Evolutionary conservation across 2,888 invertebrate genomes (phyloP).

Genomic region (Pelosia muscerda): DNA sequence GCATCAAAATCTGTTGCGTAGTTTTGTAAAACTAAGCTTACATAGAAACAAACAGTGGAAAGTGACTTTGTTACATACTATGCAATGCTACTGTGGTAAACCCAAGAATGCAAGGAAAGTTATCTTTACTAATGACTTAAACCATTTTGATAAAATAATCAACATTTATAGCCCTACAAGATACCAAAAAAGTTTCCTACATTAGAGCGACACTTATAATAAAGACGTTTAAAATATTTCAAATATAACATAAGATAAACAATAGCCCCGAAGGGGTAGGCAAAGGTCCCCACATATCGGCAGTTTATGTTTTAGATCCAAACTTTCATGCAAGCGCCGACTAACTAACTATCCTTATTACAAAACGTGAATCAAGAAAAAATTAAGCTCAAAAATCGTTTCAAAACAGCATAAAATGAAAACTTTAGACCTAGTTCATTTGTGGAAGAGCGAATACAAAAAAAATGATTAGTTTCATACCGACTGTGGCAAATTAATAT

Average conservation of each 20-base stretch:
- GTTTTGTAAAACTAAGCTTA: too few species aligned
- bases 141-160: slow-evolving; percentile 1
- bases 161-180: not conserved
- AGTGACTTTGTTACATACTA: too few species aligned
- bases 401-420: not conserved
- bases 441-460: not conserved
- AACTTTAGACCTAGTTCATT: not conserved
- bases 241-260: too few species aligned
- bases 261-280: too few species aligned
- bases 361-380: not conserved
- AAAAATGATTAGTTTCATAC: not conserved
- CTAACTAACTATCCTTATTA: not conserved
- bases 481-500: not conserved
- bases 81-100: too few species aligned
- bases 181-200: not conserved
- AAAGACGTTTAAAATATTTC: not conserved
- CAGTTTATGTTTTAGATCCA: too few species aligned
- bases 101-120: not conserved
- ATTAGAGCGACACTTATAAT: not conserved
- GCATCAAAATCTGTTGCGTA: too few species aligned
- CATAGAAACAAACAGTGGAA: too few species aligned
- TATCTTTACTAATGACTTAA: not conserved
- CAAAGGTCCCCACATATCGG: too few species aligned
- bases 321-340: not conserved
- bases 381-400: not conserved